These are phyloP conservation scores for Triops longicaudatus DNA, from an alignment of 1,140 invertebrate species.

Conservation along the genomic window DNA sequence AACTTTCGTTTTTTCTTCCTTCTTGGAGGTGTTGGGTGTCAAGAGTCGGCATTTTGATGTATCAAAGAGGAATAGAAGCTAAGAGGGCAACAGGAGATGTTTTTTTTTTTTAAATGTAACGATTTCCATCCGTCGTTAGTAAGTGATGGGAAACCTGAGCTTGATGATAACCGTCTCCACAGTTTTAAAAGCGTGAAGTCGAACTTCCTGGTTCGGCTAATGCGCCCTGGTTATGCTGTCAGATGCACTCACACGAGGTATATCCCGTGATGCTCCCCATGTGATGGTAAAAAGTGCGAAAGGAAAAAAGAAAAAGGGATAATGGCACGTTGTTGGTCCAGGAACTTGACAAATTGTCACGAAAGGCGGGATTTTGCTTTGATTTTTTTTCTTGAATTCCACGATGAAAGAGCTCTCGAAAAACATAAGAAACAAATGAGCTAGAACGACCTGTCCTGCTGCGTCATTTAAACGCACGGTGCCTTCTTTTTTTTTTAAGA, in stretches of 20 bases:
- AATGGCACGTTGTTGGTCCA: not conserved
- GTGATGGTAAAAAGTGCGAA: not conserved
- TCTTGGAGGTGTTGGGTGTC: too few species aligned
- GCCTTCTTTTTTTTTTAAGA: not conserved
- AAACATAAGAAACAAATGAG: not conserved
- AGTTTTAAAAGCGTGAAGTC: not conserved
- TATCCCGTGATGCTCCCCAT: not conserved
- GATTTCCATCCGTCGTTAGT: conserved; percentile 11
- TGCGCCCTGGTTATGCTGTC: not conserved
- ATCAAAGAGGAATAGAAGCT: too few species aligned
- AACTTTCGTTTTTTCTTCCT: too few species aligned
- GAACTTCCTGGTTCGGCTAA: not conserved
- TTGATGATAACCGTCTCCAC: not conserved
- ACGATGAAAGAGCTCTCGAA: not conserved
- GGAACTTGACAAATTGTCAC: not conserved
- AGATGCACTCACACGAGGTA: not conserved
- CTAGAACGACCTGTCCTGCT: not conserved
- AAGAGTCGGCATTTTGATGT: too few species aligned
- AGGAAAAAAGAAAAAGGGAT: not conserved
- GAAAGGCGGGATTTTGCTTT: not conserved
- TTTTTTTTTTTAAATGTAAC: too few species aligned
- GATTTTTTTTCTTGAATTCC: not conserved
- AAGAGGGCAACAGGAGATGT: too few species aligned
- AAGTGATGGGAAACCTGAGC: conserved; percentile 3
- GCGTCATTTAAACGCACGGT: not conserved